A percentile compares a stretch with the other conserved stretches of the same genome.
Conservation (phyloP, 92 coral and sea anemone species). For the Umimayanthus chanpuru region DNA sequence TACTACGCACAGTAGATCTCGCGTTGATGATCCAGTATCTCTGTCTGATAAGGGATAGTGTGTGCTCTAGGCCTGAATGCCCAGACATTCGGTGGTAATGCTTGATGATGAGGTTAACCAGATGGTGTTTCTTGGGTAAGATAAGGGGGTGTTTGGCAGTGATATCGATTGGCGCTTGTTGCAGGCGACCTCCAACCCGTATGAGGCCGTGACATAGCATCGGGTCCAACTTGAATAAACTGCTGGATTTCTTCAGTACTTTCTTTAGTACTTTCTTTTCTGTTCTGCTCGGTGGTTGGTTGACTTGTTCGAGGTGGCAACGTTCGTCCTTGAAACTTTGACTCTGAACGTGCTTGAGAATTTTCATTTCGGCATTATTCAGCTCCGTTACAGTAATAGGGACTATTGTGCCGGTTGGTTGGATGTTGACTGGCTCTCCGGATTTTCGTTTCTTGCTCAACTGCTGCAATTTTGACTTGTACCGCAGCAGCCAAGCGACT, state of each 20-base stretch:
- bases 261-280: too few relatives aligned
- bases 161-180: conserved; percentile 17
- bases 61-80: conserved; percentile 31
- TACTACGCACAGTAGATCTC: conserved; percentile 8
- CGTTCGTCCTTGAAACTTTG: conserved; percentile 26
- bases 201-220: not conserved
- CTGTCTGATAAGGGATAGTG: conserved; percentile 35
- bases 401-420: not conserved
- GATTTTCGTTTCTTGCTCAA: conserved; percentile 29
- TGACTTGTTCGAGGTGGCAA: not conserved
- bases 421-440: not conserved
- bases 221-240: conserved; percentile 37
- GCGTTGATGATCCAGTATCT: conserved; percentile 42
- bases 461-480: conserved; percentile 11
- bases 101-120: conserved; percentile 12
- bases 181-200: conserved; percentile 44
- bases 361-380: conserved; percentile 21
- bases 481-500: conserved; percentile 28
- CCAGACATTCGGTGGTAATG: conserved; percentile 27
- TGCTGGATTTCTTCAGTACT: conserved; percentile 16
- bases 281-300: not conserved
- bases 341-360: conserved; percentile 19
- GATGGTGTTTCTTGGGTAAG: conserved; percentile 39
- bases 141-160: conserved; percentile 38
- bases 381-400: conserved; percentile 26